Conservation (phyloP, 2,113 vertebrate species). For the Narcine bancroftii region DNA sequence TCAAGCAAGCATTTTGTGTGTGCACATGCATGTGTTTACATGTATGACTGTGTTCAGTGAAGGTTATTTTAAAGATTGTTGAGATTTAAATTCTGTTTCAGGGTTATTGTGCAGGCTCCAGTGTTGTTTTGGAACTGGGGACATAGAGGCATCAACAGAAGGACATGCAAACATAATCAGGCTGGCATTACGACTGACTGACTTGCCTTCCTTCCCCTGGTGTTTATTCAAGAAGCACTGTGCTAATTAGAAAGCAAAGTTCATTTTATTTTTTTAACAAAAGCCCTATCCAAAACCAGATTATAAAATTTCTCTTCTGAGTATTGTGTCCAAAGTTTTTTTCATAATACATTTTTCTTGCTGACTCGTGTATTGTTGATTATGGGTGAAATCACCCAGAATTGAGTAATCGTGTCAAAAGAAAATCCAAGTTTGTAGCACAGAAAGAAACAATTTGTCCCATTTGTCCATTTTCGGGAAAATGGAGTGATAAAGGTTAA, state of each 20-base stretch:
- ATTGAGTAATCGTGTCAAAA: neutral
- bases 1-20: neutral
- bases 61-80: conserved; percentile 5
- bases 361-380: neutral
- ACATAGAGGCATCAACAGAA: neutral
- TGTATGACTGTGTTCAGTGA: neutral
- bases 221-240: neutral
- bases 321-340: neutral
- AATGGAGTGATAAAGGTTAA: too few relatives aligned
- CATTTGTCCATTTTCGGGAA: too few relatives aligned
- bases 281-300: neutral
- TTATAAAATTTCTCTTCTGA: neutral
- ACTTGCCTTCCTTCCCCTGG: neutral
- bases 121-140: neutral
- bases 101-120: neutral
- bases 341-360: too few relatives aligned
- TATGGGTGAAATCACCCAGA: neutral
- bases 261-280: neutral
- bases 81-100: neutral
- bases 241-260: neutral
- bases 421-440: neutral
- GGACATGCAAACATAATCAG: neutral
- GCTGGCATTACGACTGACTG: neutral
- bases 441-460: too few relatives aligned
- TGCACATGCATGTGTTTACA: neutral